These are phyloP conservation scores for Hemiprocne comata DNA, from an alignment of 2,113 vertebrate species.

Conservation along the genomic window DNA sequence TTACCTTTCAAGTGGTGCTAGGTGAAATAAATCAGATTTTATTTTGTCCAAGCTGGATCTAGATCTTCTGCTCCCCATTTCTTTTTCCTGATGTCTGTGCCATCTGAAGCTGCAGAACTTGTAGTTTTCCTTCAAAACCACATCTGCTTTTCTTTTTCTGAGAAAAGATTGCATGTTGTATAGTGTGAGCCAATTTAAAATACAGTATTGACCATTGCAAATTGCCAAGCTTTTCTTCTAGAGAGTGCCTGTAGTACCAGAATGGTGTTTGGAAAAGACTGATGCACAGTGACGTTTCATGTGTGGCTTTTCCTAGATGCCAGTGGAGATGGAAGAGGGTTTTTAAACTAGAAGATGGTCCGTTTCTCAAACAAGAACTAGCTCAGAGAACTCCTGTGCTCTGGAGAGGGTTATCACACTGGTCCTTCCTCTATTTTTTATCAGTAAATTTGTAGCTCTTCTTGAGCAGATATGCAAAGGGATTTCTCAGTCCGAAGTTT, in stretches of 20 bases:
- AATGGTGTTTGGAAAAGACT: background rate
- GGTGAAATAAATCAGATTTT: slow-evolving; percentile 39
- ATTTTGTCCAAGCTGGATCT: background rate
- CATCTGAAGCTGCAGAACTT: background rate
- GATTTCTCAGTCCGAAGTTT: background rate
- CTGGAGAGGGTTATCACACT: background rate
- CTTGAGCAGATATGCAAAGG: background rate
- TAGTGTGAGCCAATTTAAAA: background rate
- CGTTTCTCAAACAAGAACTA: background rate
- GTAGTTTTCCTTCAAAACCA: background rate
- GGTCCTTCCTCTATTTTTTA: background rate
- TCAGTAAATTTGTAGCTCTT: background rate
- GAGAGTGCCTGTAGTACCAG: background rate
- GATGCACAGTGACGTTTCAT: background rate
- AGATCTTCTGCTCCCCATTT: background rate
- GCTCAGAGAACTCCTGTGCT: background rate
- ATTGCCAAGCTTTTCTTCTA: background rate
- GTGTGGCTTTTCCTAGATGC: background rate
- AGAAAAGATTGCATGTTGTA: background rate
- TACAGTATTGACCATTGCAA: background rate
- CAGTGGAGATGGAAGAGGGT: background rate
- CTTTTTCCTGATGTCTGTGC: background rate
- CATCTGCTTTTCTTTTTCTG: background rate
- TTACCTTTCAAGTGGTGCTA: slow-evolving; percentile 21
- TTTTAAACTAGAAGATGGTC: background rate